Evolutionary conservation across 2,888 invertebrate species (phyloP).

Genomic region (Hyalella azteca): DNA sequence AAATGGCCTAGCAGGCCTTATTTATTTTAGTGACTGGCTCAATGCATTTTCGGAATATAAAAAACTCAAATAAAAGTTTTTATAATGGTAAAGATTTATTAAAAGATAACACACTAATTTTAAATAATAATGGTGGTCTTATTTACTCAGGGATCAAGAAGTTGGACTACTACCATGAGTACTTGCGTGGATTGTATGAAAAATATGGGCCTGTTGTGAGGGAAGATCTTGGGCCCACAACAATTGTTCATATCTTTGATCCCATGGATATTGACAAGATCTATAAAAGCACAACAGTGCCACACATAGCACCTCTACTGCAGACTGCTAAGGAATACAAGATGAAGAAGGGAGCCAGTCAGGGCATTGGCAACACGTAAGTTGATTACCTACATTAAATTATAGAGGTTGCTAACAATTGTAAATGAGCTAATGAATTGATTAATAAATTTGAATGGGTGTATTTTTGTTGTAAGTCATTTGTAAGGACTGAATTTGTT

Average conservation of each 20-base stretch:
- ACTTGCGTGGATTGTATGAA: slow-evolving; percentile 63
- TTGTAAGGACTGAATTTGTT: too few species aligned
- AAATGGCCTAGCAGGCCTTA: neutral
- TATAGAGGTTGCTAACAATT: too few species aligned
- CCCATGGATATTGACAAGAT: slow-evolving; percentile 64
- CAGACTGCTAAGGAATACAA: slow-evolving; percentile 66
- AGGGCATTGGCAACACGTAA: slow-evolving; percentile 68
- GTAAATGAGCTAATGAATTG: too few species aligned
- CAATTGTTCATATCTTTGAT: slow-evolving; percentile 66
- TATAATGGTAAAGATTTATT: neutral
- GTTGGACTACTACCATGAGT: slow-evolving; percentile 62
- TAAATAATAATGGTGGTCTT: neutral
- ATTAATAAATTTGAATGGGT: too few species aligned
- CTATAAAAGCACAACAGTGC: slow-evolving; percentile 63
- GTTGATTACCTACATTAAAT: slow-evolving; percentile 57
- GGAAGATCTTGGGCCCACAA: slow-evolving; percentile 64
- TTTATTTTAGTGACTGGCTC: neutral
- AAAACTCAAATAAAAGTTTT: neutral
- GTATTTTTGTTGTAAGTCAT: too few species aligned
- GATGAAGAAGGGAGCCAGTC: slow-evolving; percentile 64
- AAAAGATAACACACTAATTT: neutral
- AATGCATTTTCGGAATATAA: too few species aligned
- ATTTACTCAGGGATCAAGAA: slow-evolving; percentile 6
- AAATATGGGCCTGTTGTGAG: slow-evolving; percentile 66
- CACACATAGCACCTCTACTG: slow-evolving; percentile 66